Percentiles rank a stretch among this genome's conserved stretches.
Evolutionary conservation across 2,888 invertebrate species (phyloP).

Genomic region (Mechanitis messenoides): DNA sequence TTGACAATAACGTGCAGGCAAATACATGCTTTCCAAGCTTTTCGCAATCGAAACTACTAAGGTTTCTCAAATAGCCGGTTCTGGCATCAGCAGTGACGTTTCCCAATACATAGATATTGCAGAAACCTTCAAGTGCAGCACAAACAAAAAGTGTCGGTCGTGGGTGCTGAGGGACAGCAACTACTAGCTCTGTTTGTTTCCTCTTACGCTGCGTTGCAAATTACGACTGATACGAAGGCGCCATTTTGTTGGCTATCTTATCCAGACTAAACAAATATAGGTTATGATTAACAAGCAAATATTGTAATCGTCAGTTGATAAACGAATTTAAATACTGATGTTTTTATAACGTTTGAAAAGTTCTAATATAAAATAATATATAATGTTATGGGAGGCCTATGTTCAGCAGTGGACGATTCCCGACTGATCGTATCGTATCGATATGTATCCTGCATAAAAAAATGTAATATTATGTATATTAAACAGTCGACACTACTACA

Average conservation of each 20-base stretch:
- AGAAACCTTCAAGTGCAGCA: slow-evolving; percentile 67
- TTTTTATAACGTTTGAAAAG: neutral
- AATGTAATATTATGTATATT: too few relatives aligned
- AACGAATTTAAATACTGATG: neutral
- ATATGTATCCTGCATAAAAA: too few relatives aligned
- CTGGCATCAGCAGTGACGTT: slow-evolving; percentile 59
- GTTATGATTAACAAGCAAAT: neutral
- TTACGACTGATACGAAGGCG: slow-evolving; percentile 41
- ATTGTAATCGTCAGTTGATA: neutral
- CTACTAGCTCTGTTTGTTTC: slow-evolving; percentile 32
- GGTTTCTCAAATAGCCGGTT: slow-evolving; percentile 69
- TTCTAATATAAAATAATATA: too few relatives aligned
- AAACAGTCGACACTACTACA: too few relatives aligned
- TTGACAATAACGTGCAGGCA: slow-evolving; percentile 35
- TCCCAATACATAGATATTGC: slow-evolving; percentile 66
- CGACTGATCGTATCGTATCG: too few relatives aligned
- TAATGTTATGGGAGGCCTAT: too few relatives aligned
- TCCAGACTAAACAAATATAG: slow-evolving; percentile 21
- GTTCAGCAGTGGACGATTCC: too few relatives aligned
- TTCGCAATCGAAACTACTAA: slow-evolving; percentile 66
- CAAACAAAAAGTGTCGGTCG: slow-evolving; percentile 67
- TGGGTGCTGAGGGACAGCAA: slow-evolving; percentile 55
- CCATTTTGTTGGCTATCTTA: slow-evolving; percentile 6
- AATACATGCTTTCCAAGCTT: slow-evolving; percentile 60
- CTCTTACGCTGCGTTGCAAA: slow-evolving; percentile 14